Evolutionary conservation across 2,797 vertebrate genomes (phyloP), one percentile per base, ranked within the genome.

Genomic region (Enteromius mattozi): DNA sequence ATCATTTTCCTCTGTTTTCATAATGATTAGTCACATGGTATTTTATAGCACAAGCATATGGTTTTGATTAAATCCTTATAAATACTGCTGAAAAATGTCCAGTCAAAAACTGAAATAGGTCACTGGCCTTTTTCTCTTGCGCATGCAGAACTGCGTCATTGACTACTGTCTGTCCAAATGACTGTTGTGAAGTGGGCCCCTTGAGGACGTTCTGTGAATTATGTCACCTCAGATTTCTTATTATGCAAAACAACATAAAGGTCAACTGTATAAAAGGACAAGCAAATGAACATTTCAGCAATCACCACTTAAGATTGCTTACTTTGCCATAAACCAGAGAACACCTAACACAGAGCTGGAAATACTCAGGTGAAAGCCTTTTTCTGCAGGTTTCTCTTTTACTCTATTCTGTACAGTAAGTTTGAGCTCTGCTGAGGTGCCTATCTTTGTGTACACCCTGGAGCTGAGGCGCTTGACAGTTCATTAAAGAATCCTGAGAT

Each of bases 401-500:
- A 82, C 82, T 66, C 86, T 87, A 30, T 85, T 87, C 85, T 85
- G 81, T 88, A 87, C 83, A 85, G 88, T 88, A 80, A 65, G 87
- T 87, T 88, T 87, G 78, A 84, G 80, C 81, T 88, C 37, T 83
- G 87, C 84, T 81, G 85, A 85, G 87, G 87, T 85, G 85, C 81
- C 85, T 86, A 78, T 88, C 90, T 88, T 88, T 90, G 90, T 88
- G 87, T 87, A 87, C 87, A 89, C 85, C 90, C 87, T 70, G 81
- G 78, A 90, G 89, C 89, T 86, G 88, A 87, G 84, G 78, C 84
- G 69, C 87, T 89, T 87, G 89, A 87, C 87, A 86, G 83, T 91
- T 91, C 88, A 90, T 90, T 90, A 90, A 88, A 91, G 86, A 88
- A 88, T 72, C 86, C 84, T 59, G 85, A 86, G 88, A 90, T 83